Percentiles rank a stretch among this genome's conserved stretches.
Evolutionary conservation across 2,888 invertebrate genomes (phyloP).

Genomic region (Dynastes grantii): DNA sequence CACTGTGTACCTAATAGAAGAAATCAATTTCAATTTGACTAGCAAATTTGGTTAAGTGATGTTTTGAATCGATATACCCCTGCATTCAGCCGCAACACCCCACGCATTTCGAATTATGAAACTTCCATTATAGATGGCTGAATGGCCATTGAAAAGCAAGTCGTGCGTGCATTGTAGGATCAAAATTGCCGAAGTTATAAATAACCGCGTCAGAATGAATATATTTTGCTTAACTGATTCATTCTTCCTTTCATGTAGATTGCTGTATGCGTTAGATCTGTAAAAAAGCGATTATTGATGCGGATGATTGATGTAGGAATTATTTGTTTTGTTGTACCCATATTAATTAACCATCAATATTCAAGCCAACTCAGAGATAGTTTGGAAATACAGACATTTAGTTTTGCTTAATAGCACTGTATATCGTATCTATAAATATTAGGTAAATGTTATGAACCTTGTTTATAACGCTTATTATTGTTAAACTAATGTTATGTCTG

Average conservation of each 20-base stretch:
- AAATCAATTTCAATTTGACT: constrained; percentile 34
- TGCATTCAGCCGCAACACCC: neutral
- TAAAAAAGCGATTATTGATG: neutral
- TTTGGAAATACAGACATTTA: neutral
- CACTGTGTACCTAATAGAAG: constrained; percentile 15
- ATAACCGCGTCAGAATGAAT: constrained; percentile 12
- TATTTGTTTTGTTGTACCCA: neutral
- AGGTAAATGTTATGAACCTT: too few relatives aligned
- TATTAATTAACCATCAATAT: too few relatives aligned
- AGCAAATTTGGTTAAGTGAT: constrained; percentile 29
- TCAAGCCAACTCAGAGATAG: neutral
- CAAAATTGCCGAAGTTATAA: constrained; percentile 24
- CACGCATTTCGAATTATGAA: constrained; percentile 32
- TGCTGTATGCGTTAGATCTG: neutral
- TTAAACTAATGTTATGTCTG: too few relatives aligned
- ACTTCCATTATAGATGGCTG: constrained; percentile 16
- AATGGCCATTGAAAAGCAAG: constrained; percentile 25
- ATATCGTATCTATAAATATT: too few relatives aligned
- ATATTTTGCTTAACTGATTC: constrained; percentile 13
- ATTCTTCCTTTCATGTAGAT: neutral
- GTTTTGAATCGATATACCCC: constrained; percentile 33
- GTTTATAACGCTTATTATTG: too few relatives aligned
- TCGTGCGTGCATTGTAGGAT: constrained; percentile 14
- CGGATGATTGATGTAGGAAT: constrained; percentile 5
- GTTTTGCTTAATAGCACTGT: too few relatives aligned